These are phyloP conservation scores for Ictalurus furcatus DNA, from an alignment of 2,113 vertebrate species.

Conservation along the genomic window DNA sequence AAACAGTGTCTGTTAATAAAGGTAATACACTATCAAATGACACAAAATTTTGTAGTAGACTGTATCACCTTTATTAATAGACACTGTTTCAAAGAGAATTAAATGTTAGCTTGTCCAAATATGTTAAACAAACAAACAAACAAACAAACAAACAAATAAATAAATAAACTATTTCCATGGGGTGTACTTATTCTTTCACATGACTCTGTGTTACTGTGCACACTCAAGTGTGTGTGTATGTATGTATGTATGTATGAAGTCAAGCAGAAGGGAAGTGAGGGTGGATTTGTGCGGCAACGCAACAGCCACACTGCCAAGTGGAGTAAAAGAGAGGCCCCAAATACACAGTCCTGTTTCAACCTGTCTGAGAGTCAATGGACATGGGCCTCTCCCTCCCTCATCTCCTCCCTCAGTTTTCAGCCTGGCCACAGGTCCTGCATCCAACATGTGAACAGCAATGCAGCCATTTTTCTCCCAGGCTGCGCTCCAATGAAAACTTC, in stretches of 20 bases:
- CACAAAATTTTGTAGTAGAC: too few relatives aligned
- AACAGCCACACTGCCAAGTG: constrained; percentile 12
- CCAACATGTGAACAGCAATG: constrained; percentile 28
- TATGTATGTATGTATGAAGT: background rate
- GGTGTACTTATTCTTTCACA: too few relatives aligned
- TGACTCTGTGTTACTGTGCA: background rate
- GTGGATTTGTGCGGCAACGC: background rate
- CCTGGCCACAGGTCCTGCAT: background rate
- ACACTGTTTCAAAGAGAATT: too few relatives aligned
- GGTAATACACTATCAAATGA: too few relatives aligned
- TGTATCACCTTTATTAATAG: background rate
- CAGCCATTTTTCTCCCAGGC: constrained; percentile 21
- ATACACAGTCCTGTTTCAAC: constrained; percentile 35
- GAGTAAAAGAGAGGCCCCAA: constrained; percentile 6
- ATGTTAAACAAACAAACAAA: too few relatives aligned
- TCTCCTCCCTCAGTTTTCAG: constrained; percentile 6
- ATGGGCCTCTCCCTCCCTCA: constrained; percentile 3
- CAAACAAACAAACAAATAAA: too few relatives aligned
- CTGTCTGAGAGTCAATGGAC: constrained; percentile 33
- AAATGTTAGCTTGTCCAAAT: too few relatives aligned
- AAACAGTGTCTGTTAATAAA: too few relatives aligned
- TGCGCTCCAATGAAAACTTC: constrained; percentile 38
- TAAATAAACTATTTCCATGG: too few relatives aligned
- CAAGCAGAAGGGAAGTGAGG: constrained; percentile 7
- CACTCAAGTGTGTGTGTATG: background rate